phyloP scores from a whole-genome alignment of 2,888 invertebrate species.

The Acheta domesticus region DNA sequence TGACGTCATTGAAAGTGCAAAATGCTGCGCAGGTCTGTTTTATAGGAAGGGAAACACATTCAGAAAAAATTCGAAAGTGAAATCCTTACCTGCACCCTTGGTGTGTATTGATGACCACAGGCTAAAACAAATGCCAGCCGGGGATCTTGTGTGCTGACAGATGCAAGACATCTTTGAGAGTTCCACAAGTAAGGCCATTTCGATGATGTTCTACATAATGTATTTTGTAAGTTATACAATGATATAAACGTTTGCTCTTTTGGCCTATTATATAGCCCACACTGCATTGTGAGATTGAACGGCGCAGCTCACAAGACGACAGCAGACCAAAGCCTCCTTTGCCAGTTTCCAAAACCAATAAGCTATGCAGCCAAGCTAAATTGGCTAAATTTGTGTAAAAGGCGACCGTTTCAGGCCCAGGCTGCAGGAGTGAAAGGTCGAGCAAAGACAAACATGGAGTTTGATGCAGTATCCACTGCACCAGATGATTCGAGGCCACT shows the following conservation, averaged over 20 bases:
- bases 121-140: conserved; percentile 32
- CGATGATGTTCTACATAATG: too few species aligned
- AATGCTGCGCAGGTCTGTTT: too few species aligned
- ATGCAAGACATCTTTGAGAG: background rate
- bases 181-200: too few species aligned
- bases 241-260: too few species aligned
- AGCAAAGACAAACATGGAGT: conserved; percentile 33
- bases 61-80: background rate
- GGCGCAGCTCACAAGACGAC: conserved; percentile 32
- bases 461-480: background rate
- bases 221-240: too few species aligned
- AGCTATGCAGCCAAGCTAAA: conserved; percentile 46
- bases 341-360: conserved; percentile 37
- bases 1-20: too few species aligned
- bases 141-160: conserved; percentile 23
- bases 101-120: conserved; percentile 30
- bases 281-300: conserved; percentile 37
- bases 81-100: conserved; percentile 42
- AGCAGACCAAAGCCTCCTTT: conserved; percentile 32
- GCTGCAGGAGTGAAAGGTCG: conserved; percentile 44
- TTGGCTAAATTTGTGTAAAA: conserved; percentile 48
- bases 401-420: conserved; percentile 45
- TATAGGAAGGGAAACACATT: too few species aligned
- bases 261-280: conserved; percentile 47
- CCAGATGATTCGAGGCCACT: background rate